A percentile compares a stretch with the other conserved stretches of the same genome.
phyloP scores from a whole-genome alignment of 2,888 invertebrate genomes.

The Rotaria magnacalcarata region DNA sequence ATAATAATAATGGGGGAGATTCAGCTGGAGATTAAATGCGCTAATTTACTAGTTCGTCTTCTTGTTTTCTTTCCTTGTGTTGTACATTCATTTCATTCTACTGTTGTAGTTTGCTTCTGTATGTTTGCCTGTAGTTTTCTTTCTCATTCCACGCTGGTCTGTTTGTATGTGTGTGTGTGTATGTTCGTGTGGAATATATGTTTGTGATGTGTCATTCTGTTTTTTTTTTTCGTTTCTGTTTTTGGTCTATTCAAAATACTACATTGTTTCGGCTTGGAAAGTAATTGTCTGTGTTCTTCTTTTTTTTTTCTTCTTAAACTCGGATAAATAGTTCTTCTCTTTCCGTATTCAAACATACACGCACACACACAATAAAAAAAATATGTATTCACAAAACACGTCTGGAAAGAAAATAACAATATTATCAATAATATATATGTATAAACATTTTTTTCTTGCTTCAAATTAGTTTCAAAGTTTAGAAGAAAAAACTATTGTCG shows the following conservation, averaged over 20 bases:
- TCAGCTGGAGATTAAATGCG: background rate
- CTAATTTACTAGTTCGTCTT: background rate
- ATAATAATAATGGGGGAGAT: background rate
- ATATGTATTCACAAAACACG: slow-evolving; percentile 6
- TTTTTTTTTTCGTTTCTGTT: background rate
- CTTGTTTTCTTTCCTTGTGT: background rate
- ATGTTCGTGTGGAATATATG: background rate
- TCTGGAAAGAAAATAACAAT: background rate
- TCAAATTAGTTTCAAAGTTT: background rate
- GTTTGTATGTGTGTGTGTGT: background rate
- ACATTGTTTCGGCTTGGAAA: background rate
- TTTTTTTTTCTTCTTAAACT: background rate
- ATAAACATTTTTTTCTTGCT: background rate
- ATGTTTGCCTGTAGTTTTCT: slow-evolving; percentile 8
- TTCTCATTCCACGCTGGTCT: slow-evolving; percentile 21
- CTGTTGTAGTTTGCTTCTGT: slow-evolving; percentile 15
- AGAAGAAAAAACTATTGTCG: background rate
- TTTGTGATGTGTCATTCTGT: background rate
- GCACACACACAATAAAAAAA: background rate
- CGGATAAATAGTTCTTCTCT: background rate
- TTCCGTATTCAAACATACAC: background rate
- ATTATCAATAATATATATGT: slow-evolving; percentile 12
- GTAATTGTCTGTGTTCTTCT: background rate
- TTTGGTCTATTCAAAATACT: background rate
- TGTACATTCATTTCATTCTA: slow-evolving; percentile 22